These are phyloP conservation scores for Lycaon pictus DNA, from an alignment of 2,113 vertebrate genomes.

Conservation along the genomic window DNA sequence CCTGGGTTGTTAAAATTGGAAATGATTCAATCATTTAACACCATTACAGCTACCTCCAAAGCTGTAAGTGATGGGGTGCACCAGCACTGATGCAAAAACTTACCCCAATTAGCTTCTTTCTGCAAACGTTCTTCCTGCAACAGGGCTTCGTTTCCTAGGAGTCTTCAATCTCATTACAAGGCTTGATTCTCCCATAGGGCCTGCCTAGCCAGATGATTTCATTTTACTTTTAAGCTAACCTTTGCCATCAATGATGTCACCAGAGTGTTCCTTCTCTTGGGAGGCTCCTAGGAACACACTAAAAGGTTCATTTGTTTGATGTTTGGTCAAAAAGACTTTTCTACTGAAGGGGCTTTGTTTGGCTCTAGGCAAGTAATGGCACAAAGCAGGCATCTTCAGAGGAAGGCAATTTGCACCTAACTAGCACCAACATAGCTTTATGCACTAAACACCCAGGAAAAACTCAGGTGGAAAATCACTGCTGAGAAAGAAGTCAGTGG, in stretches of 20 bases:
- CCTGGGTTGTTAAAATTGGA: constrained; percentile 88
- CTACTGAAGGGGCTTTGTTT: constrained; percentile 59
- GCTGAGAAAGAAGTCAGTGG: constrained; percentile 55
- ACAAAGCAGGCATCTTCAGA: constrained; percentile 65
- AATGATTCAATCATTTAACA: constrained; percentile 88
- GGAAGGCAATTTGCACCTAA: constrained; percentile 74
- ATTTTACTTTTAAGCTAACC: constrained; percentile 84
- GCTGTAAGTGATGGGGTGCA: constrained; percentile 85
- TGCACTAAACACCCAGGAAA: constrained; percentile 55
- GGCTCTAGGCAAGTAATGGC: constrained; percentile 61
- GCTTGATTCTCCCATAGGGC: constrained; percentile 82
- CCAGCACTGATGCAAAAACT: constrained; percentile 87
- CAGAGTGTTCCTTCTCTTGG: constrained; percentile 78
- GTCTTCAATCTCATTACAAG: constrained; percentile 87
- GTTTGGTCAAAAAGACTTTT: constrained; percentile 61
- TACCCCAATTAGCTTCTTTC: constrained; percentile 88
- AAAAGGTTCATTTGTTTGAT: constrained; percentile 84
- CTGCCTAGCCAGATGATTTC: constrained; percentile 85
- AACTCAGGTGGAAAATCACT: constrained; percentile 67
- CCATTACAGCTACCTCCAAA: constrained; percentile 89
- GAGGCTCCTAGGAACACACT: constrained; percentile 72
- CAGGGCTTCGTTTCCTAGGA: constrained; percentile 86
- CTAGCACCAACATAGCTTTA: constrained; percentile 61
- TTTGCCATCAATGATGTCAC: constrained; percentile 85
- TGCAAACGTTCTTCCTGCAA: constrained; percentile 84